phyloP scores from a whole-genome alignment of 2,888 invertebrate genomes.

The Thumatha senex region DNA sequence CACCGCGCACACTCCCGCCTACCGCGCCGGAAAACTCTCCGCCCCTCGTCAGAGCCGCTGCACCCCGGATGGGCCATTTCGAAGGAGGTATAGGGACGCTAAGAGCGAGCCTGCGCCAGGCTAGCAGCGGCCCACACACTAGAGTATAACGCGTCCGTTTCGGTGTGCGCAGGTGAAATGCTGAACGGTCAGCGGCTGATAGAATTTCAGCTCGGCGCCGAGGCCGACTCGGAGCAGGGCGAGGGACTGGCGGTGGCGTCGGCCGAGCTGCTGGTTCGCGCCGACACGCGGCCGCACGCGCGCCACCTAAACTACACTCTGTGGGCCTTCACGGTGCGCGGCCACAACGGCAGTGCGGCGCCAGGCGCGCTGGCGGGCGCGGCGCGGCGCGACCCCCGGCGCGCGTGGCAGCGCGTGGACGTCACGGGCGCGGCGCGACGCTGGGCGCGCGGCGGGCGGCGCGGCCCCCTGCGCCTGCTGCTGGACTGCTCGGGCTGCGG shows the following conservation, averaged over 20 bases:
- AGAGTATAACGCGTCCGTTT: background rate
- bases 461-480: constrained; percentile 86
- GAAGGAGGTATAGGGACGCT: constrained; percentile 51
- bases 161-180: constrained; percentile 86
- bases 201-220: constrained; percentile 90
- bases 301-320: constrained; percentile 83
- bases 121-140: background rate
- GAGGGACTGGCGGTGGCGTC: constrained; percentile 88
- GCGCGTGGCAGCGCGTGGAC: constrained; percentile 95
- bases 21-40: constrained; percentile 7
- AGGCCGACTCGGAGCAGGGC: constrained; percentile 72
- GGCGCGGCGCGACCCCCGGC: constrained; percentile 81
- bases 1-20: constrained; percentile 60
- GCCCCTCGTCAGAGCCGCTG: constrained; percentile 40
- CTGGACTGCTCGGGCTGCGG: constrained; percentile 94
- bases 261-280: constrained; percentile 90
- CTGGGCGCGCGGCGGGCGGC: constrained; percentile 85
- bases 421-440: constrained; percentile 89
- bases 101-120: constrained; percentile 25
- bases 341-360: constrained; percentile 85
- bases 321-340: constrained; percentile 88
- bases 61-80: constrained; percentile 67
- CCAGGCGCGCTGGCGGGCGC: constrained; percentile 65
- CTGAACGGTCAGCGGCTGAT: constrained; percentile 93
- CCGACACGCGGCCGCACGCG: constrained; percentile 58